phyloP scores from a whole-genome alignment of 2,797 vertebrate species.

The Taeniopygia guttata region DNA sequence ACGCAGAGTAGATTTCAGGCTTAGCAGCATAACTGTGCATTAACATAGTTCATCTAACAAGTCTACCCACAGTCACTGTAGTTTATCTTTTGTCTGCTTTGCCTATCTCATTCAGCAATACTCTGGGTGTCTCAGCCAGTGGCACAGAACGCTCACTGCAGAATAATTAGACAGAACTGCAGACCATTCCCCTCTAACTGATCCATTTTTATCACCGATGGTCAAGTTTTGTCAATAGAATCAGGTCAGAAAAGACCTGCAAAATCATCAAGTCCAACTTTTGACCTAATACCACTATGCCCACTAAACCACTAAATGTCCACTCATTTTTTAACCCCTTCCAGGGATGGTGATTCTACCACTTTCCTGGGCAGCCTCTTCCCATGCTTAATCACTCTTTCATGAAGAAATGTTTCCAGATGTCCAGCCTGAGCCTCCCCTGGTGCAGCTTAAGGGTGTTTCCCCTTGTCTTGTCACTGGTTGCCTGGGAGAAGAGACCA shows the following conservation, averaged over 20 bases:
- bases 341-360: not conserved
- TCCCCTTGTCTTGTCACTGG: not conserved
- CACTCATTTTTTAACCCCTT: not conserved
- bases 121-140: not conserved
- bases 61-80: not conserved
- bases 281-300: not conserved
- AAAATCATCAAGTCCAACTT: not conserved
- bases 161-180: not conserved
- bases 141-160: not conserved
- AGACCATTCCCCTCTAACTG: not conserved
- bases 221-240: not conserved
- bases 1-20: not conserved
- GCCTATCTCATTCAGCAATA: not conserved
- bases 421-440: not conserved
- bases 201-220: not conserved
- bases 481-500: not conserved
- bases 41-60: not conserved
- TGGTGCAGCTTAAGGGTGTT: not conserved
- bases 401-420: not conserved
- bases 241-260: not conserved
- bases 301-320: not conserved
- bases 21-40: not conserved
- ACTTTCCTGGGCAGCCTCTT: not conserved
- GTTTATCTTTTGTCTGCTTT: not conserved
- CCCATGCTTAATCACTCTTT: not conserved